These are phyloP conservation scores for Radopholus similis DNA, from an alignment of 1,140 invertebrate genomes.

Conservation along the genomic window DNA sequence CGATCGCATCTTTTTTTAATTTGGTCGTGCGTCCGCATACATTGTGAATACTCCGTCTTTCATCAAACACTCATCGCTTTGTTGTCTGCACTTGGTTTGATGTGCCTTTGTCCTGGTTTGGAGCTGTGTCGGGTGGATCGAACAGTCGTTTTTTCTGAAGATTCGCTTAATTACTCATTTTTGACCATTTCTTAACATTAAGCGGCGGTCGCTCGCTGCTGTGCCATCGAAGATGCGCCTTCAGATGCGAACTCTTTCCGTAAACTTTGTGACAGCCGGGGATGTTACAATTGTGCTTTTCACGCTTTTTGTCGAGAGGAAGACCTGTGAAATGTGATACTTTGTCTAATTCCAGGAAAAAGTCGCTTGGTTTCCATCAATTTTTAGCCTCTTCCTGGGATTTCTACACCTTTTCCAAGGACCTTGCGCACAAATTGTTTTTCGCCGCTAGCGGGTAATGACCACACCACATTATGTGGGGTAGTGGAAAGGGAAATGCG, in stretches of 20 bases:
- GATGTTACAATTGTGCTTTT: slow-evolving; percentile 89
- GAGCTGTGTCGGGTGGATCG: slow-evolving; percentile 16
- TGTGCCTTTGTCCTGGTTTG: not conserved
- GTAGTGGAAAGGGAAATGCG: not conserved
- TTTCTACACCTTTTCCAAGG: not conserved
- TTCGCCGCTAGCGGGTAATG: not conserved
- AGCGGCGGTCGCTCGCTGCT: slow-evolving; percentile 65
- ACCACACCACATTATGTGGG: not conserved
- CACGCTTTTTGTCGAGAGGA: slow-evolving; percentile 33
- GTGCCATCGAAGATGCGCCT: slow-evolving; percentile 65
- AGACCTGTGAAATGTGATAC: slow-evolving; percentile 4
- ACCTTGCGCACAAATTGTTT: not conserved
- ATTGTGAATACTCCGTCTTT: no score
- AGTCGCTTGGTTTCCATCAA: not conserved
- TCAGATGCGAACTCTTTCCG: slow-evolving; percentile 87
- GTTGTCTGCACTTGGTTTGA: not conserved
- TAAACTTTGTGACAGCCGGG: slow-evolving; percentile 93
- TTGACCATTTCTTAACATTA: not conserved
- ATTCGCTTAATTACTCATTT: not conserved
- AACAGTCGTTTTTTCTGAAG: slow-evolving; percentile 13
- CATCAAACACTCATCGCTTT: not conserved
- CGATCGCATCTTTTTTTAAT: not conserved
- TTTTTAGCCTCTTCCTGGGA: not conserved
- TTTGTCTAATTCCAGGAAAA: not conserved
- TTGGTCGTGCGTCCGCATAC: no score